Evolutionary conservation across 2,797 vertebrate species (phyloP).

Genomic region (Sebastes alutus): DNA sequence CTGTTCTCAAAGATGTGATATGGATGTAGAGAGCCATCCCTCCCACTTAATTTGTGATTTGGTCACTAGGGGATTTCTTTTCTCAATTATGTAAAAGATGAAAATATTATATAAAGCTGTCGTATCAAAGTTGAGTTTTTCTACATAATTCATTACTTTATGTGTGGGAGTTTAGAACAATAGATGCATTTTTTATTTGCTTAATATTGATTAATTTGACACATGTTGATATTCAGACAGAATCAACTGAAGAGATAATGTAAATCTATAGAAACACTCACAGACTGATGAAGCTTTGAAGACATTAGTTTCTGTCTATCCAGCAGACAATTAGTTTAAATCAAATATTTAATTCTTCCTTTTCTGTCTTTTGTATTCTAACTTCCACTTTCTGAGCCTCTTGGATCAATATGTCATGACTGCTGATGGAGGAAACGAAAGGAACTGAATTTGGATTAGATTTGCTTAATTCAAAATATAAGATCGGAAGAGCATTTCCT

Average conservation of each 20-base stretch:
- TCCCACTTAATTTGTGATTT: too few relatives aligned
- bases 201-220: background rate
- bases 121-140: too few relatives aligned
- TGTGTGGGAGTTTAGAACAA: background rate
- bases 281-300: background rate
- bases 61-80: too few relatives aligned
- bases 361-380: background rate
- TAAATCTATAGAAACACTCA: background rate
- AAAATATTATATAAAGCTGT: too few relatives aligned
- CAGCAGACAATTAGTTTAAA: background rate
- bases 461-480: background rate
- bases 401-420: background rate
- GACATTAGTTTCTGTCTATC: background rate
- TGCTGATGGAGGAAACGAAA: background rate
- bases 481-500: too few relatives aligned
- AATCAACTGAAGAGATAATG: background rate
- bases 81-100: too few relatives aligned
- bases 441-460: background rate
- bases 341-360: background rate
- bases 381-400: background rate
- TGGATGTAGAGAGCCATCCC: too few relatives aligned
- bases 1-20: too few relatives aligned
- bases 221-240: background rate
- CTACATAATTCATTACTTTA: background rate
- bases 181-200: background rate